Percentiles rank a stretch among this genome's conserved stretches.
phyloP scores from a whole-genome alignment of 53 echinoderm and acorn worm genomes.

The Paracentrotus lividus region DNA sequence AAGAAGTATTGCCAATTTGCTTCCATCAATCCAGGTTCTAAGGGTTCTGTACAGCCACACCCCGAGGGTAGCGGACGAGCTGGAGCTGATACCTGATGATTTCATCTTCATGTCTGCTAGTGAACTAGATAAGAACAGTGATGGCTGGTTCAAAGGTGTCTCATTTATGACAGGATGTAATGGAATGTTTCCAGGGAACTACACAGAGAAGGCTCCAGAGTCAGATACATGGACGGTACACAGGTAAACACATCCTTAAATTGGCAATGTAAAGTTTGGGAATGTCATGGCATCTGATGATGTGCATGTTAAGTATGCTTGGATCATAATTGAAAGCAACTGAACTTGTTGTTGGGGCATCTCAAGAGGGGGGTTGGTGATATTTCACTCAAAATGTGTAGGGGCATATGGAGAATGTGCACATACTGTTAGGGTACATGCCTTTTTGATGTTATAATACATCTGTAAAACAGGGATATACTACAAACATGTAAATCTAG shows the following conservation, averaged over 20 bases:
- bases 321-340: no score
- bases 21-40: conserved; percentile 77
- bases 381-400: no score
- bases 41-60: conserved; percentile 93
- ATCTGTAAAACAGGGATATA: no score
- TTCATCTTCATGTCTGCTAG: conserved; percentile 81
- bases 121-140: conserved; percentile 79
- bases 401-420: no score
- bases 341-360: no score
- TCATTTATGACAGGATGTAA: conserved; percentile 87
- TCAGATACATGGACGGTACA: conserved; percentile 98
- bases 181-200: conserved; percentile 97
- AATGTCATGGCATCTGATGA: no score
- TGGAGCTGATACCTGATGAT: conserved; percentile 95
- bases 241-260: conserved; percentile 71
- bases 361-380: no score
- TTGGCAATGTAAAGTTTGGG: no score
- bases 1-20: neutral
- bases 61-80: conserved; percentile 90
- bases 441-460: no score
- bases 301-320: no score
- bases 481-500: no score
- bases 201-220: conserved; percentile 97
- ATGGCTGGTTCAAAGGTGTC: conserved; percentile 94
- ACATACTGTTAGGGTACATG: no score